Percentiles rank a stretch among this genome's conserved stretches.
These are phyloP conservation scores for Halesus radiatus DNA, from an alignment of 1,140 invertebrate species.

Conservation along the genomic window DNA sequence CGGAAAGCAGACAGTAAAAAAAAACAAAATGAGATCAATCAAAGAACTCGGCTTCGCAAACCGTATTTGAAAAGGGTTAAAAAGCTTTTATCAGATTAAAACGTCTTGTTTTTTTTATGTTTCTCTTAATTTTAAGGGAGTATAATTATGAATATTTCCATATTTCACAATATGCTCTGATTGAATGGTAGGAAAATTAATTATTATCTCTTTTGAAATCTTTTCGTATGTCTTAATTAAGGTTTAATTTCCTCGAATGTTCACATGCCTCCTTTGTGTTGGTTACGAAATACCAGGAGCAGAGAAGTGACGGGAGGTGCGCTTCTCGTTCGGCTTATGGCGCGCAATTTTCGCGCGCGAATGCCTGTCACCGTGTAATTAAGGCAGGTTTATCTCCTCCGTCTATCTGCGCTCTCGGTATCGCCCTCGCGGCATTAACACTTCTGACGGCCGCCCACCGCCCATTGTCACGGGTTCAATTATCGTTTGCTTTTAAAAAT, in stretches of 20 bases:
- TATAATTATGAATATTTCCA: no score
- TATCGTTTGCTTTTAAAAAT: conserved; percentile 56
- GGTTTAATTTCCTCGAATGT: not conserved
- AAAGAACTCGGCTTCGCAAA: no score
- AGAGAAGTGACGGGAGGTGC: conserved; percentile 40
- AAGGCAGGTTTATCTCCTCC: conserved; percentile 57
- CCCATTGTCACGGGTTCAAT: conserved; percentile 55
- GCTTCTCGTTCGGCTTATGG: conserved; percentile 40
- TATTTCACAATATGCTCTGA: not conserved
- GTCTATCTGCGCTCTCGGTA: conserved; percentile 50
- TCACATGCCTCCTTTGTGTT: conserved; percentile 37
- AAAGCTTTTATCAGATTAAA: no score
- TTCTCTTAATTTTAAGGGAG: no score
- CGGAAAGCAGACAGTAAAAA: no score
- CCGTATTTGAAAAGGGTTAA: no score
- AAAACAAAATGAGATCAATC: no score
- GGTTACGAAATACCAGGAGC: conserved; percentile 41
- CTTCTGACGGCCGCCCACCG: conserved; percentile 40
- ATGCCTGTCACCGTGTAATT: conserved; percentile 58
- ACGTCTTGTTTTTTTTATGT: no score
- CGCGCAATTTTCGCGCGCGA: conserved; percentile 54
- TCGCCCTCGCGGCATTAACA: conserved; percentile 49
- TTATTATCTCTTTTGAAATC: no score
- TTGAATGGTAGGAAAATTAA: not conserved
- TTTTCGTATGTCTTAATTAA: not conserved